Conservation (phyloP, 2,113 vertebrate genomes). For the Spea multiplicata region DNA sequence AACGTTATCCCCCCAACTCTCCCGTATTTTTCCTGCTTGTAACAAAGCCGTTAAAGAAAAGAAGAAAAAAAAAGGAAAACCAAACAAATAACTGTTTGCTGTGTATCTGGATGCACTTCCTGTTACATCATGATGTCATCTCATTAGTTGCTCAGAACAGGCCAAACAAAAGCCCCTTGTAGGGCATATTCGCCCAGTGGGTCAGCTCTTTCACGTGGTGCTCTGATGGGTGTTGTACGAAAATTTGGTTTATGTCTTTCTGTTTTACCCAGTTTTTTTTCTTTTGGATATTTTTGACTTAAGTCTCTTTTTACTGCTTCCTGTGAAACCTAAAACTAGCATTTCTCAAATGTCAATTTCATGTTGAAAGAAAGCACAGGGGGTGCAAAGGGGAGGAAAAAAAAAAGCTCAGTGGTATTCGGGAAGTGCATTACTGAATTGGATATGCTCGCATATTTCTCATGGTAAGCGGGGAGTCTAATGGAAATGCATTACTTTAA, state of each 20-base stretch:
- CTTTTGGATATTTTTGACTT: no score
- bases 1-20: no score
- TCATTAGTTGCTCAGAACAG: no score
- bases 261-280: no score
- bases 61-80: no score
- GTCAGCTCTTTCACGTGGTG: neutral
- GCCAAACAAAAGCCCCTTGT: no score
- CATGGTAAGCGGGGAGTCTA: conserved; percentile 16
- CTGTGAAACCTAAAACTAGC: conserved; percentile 54
- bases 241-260: neutral
- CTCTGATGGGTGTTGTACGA: neutral
- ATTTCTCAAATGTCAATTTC: conserved; percentile 45
- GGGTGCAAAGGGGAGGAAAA: neutral
- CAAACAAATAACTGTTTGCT: no score
- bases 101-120: no score
- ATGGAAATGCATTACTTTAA: conserved; percentile 4
- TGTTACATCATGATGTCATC: no score
- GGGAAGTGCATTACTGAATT: conserved; percentile 32
- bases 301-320: conserved; percentile 53
- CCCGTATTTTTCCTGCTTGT: no score
- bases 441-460: conserved; percentile 40
- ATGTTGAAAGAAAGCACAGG: conserved; percentile 42
- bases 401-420: conserved; percentile 19
- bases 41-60: no score
- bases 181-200: no score